phyloP scores from a whole-genome alignment of 2,888 invertebrate genomes.

The Sphaerophoria taeniata region DNA sequence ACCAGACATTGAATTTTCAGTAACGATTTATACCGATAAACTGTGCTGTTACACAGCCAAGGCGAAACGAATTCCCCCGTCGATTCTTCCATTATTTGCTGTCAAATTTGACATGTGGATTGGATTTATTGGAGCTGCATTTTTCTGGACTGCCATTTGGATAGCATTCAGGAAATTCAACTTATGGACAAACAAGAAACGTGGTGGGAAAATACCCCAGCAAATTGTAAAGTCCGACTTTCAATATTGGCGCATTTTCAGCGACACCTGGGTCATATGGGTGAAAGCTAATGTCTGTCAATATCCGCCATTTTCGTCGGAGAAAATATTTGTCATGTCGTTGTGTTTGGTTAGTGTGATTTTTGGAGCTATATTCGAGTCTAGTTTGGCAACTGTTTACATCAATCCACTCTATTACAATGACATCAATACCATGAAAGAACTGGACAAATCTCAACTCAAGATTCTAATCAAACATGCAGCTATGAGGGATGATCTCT shows the following conservation, averaged over 20 bases:
- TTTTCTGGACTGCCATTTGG: constrained; percentile 79
- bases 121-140: constrained; percentile 78
- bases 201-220: background rate
- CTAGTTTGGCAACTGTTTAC: constrained; percentile 82
- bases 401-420: constrained; percentile 81
- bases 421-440: constrained; percentile 81
- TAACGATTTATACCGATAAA: constrained; percentile 81
- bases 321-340: constrained; percentile 81
- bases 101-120: constrained; percentile 81
- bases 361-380: constrained; percentile 82
- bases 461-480: constrained; percentile 81
- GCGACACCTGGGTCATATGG: constrained; percentile 81
- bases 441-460: constrained; percentile 79
- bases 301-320: constrained; percentile 81
- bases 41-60: constrained; percentile 82
- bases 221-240: background rate
- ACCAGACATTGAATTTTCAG: constrained; percentile 80
- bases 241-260: constrained; percentile 77
- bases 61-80: constrained; percentile 81
- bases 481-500: constrained; percentile 82
- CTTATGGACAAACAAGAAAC: constrained; percentile 54
- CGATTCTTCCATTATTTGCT: constrained; percentile 81
- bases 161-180: constrained; percentile 77
- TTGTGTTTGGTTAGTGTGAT: constrained; percentile 82
- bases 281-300: constrained; percentile 79